Evolutionary conservation across 2,888 invertebrate genomes (phyloP), one percentile per base, ranked within the genome.

Genomic region (Phaedon cochleariae): DNA sequence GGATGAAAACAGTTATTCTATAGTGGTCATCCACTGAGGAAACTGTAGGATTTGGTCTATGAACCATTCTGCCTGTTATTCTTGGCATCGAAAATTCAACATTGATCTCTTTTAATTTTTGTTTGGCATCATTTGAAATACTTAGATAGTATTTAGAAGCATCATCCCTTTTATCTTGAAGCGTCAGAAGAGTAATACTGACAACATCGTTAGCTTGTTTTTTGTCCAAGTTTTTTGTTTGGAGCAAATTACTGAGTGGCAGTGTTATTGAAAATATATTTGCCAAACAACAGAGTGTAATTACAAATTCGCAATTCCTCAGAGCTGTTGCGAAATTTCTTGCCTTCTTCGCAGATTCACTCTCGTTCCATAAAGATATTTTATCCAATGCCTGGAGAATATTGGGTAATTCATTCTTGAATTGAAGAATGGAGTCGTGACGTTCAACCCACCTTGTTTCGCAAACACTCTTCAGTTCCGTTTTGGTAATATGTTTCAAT

Each of bases 381-480:
- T 53, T 15, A 29, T 53, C 22, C 10, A 55, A 22, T 12, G 55
- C 37, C 7, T 34, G 21, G 7, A 15, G n/a, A 18, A 37, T 55
- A 21, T 55, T 21, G 22, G 22, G 20, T 21, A 15, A 55, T 9
- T 20, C 17, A 46, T 34, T 55, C 20, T 55, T 55, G 34, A 55
- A 55, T 37, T 55, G 55, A 55, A 34, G 55, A 9, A 55, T 55
- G 10, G 22, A 53, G 29, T 53, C 53, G 22, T 55, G 20, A 20
- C 34, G 18, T 22, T 55, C 55, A 37, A 55, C 17, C 55, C 37
- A 55, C 37, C 20, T 55, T 15, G 55, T 55, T 55, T 55, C 55
- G 37, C 55, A 55, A 26, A 26, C 26, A 5, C 26, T 26, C 26
- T 26, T 26, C 3, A n/a, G n/a, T n/a, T n/a, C n/a, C n/a, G n/a